Conservation (phyloP, 1,140 invertebrate genomes). For the Acromyrmex heyeri region DNA sequence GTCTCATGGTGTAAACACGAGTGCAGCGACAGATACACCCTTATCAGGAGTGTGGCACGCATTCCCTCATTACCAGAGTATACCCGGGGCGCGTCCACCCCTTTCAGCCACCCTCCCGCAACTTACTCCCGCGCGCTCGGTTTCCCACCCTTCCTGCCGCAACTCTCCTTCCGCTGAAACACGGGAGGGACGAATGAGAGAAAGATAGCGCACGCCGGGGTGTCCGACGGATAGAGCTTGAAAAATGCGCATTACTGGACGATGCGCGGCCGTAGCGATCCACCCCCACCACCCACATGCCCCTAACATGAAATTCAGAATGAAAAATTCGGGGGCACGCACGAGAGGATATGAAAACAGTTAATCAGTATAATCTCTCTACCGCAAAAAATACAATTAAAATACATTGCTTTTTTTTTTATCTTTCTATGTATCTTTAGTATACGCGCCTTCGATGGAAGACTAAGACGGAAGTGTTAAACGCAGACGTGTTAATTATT, state of each 20-base stretch:
- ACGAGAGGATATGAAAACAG: background rate
- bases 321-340: conserved; percentile 34
- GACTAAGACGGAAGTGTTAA: background rate
- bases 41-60: conserved; percentile 76
- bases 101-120: conserved; percentile 18
- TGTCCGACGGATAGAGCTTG: conserved; percentile 63
- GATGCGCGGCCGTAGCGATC: background rate
- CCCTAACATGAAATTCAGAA: conserved; percentile 12
- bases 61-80: conserved; percentile 74
- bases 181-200: conserved; percentile 59
- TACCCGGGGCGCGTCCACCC: conserved; percentile 36
- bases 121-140: conserved; percentile 45
- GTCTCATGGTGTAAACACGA: conserved; percentile 72
- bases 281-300: background rate
- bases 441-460: background rate
- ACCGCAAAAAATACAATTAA: background rate
- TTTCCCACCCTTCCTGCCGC: conserved; percentile 33
- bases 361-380: background rate
- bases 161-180: background rate
- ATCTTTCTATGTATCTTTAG: background rate
- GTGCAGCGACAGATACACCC: conserved; percentile 72
- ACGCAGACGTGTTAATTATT: conserved; percentile 2
- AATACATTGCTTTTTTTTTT: background rate
- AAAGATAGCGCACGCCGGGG: conserved; percentile 69
- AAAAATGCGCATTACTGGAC: conserved; percentile 64